These are phyloP conservation scores for Clarias laeviceps DNA, from an alignment of 2,797 vertebrate genomes.

Conservation along the genomic window DNA sequence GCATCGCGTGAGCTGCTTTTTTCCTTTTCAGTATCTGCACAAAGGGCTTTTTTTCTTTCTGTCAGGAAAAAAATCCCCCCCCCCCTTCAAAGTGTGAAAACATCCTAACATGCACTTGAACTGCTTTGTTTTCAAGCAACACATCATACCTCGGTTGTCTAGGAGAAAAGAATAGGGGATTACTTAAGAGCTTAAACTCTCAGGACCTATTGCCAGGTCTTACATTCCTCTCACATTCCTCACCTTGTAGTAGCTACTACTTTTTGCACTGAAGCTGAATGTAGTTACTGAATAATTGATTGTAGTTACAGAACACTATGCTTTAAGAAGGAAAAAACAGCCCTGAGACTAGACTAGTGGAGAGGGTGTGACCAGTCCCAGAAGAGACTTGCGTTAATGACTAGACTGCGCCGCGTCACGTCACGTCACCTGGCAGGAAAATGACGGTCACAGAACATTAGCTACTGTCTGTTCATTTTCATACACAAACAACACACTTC, in stretches of 20 bases:
- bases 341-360: no score
- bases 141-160: background rate
- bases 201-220: background rate
- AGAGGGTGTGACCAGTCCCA: background rate
- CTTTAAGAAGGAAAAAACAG: background rate
- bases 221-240: slow-evolving; percentile 7
- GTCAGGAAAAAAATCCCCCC: no score
- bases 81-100: background rate
- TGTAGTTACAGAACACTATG: background rate
- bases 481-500: slow-evolving; percentile 57
- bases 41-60: no score
- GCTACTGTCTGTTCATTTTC: slow-evolving; percentile 62
- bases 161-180: background rate
- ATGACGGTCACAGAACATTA: slow-evolving; percentile 50
- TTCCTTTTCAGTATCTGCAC: background rate
- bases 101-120: background rate
- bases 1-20: background rate
- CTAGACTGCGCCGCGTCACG: slow-evolving; percentile 46
- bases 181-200: background rate
- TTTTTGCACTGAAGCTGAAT: background rate
- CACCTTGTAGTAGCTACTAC: background rate
- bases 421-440: slow-evolving; percentile 47
- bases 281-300: background rate
- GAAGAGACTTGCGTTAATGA: slow-evolving; percentile 35
- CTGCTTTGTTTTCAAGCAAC: background rate